These are phyloP conservation scores for Bombyx mori DNA, from an alignment of 1,140 invertebrate species.

Conservation along the genomic window ASM3026992v2 NC_085111.1:10295001-10295500, in stretches of 20 bases:
- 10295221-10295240: conserved; percentile 24
- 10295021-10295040: too few relatives aligned
- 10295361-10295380: too few relatives aligned
- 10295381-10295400: too few relatives aligned
- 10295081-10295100: neutral
- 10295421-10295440: too few relatives aligned
- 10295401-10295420: too few relatives aligned
- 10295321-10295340: too few relatives aligned
- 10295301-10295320: conserved; percentile 15
- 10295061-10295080: conserved; percentile 18
- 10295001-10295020: too few relatives aligned
- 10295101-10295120: too few relatives aligned
- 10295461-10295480: too few relatives aligned
- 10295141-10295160: neutral
- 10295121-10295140: neutral
- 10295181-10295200: conserved; percentile 14
- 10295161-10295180: conserved; percentile 7
- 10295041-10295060: conserved; percentile 10
- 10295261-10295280: conserved; percentile 25
- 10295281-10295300: conserved; percentile 23
- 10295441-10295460: too few relatives aligned
- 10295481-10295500: too few relatives aligned
- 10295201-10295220: conserved; percentile 40
- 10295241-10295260: conserved; percentile 33
- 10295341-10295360: too few relatives aligned